Evolutionary conservation across 2,797 vertebrate species (phyloP).

Genomic region (Acipenser transmontanus): DNA sequence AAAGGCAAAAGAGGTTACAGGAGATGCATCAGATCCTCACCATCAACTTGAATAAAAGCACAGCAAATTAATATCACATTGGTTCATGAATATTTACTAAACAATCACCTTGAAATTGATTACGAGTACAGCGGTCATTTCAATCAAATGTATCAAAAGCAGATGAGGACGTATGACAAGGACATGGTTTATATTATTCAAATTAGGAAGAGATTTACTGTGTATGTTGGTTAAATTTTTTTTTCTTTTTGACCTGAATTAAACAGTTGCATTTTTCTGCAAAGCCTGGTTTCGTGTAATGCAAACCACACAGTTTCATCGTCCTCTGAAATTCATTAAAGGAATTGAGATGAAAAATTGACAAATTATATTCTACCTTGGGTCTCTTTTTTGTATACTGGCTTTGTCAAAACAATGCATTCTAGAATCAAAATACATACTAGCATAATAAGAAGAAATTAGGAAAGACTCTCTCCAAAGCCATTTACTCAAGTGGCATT

Average conservation of each 20-base stretch:
- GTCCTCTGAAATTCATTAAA: no score
- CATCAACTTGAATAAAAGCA: constrained; percentile 22
- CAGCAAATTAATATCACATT: constrained; percentile 32
- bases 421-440: no score
- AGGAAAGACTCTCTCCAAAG: no score
- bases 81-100: constrained; percentile 34
- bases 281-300: no score
- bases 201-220: background rate
- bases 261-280: no score
- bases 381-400: no score
- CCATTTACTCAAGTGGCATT: no score
- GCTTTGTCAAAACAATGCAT: no score
- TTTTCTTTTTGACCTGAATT: background rate
- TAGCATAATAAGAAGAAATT: no score
- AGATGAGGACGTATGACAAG: constrained; percentile 10
- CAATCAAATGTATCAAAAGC: constrained; percentile 30
- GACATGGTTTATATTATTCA: constrained; percentile 7
- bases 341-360: no score
- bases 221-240: background rate
- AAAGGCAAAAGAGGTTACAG: constrained; percentile 1
- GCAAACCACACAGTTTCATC: no score
- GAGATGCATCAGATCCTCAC: constrained; percentile 4
- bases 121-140: constrained; percentile 30
- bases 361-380: no score
- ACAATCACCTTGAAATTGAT: constrained; percentile 30